Evolutionary conservation across 2,797 vertebrate genomes (phyloP).

Genomic region (Eospalax fontanierii): DNA sequence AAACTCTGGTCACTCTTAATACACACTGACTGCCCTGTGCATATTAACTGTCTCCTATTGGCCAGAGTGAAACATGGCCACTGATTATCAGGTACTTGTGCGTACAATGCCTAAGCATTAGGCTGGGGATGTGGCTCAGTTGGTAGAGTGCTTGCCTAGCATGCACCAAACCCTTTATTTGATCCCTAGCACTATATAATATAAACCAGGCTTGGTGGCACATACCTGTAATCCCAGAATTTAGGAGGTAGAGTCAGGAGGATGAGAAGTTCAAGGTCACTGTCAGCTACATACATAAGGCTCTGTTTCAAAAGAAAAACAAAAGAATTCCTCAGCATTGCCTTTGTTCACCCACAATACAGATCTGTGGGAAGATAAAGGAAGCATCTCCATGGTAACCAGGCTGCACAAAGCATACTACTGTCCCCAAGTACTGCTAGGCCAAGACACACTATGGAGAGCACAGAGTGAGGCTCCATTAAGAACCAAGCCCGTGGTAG

Average conservation of each 20-base stretch:
- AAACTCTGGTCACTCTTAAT: slow-evolving; percentile 25
- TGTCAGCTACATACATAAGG: background rate
- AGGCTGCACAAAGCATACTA: background rate
- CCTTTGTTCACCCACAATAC: background rate
- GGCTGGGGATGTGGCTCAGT: background rate
- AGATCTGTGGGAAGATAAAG: background rate
- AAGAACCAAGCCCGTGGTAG: background rate
- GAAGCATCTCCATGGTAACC: background rate
- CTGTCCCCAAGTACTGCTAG: background rate
- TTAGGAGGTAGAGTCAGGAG: background rate
- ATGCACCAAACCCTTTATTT: background rate
- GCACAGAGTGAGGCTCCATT: background rate
- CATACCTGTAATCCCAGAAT: background rate
- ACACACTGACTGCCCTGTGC: no score
- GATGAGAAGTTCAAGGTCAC: background rate
- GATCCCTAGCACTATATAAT: no score
- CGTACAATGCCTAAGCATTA: background rate
- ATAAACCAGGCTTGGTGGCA: background rate
- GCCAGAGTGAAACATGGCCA: background rate
- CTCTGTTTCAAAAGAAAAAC: background rate
- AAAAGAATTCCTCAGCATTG: background rate
- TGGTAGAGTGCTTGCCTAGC: background rate
- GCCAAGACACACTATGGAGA: background rate
- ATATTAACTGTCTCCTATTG: background rate
- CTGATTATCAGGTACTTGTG: background rate